Evolutionary conservation across 2,113 vertebrate species (phyloP), one percentile per base, ranked within the genome.

Genomic region (Triplophysa tibetana): DNA sequence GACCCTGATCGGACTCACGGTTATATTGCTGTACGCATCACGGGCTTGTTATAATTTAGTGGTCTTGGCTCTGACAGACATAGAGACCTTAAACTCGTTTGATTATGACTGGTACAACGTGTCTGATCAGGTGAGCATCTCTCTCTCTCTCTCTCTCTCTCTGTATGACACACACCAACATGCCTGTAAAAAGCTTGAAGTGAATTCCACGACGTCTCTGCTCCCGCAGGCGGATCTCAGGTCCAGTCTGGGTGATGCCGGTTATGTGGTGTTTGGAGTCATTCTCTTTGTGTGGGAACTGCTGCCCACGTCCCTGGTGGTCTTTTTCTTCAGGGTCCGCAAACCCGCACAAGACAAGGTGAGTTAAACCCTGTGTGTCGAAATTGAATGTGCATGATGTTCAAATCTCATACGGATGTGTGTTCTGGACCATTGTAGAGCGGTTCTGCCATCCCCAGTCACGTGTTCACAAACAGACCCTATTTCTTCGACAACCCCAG

Each of bases 91-190:
- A 1, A 94, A 94, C 84, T 96, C 96, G 33, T 98, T 99, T 69
- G 96, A 99, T 85, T 99, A 97, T 0, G 97, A 98, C 91, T 99
- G 97, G 97, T 99, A 99, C 93, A 99, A 98, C 9, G 97, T 99
- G 9, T 99, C 97, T 19, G 97, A 99, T 89, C 97, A 98, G 97
- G 97, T 94, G 86, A 29, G 77, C 11, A 29, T 54, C 14, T 48
- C 56, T 26, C n/a, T 29, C 52, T 54, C 7, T 38, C 16, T 29
- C 52, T 54, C 7, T 38, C 16, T 33, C 13, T 73, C 1, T 29
- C 29, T 33, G 23, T 23, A n/a, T 45, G 12, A 26, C 8, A 48
- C 16, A 21, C 16, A 41, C 52, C 48, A 41, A 24, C 50, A 16
- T 41, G 17, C 13, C 12, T 56, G 12, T 58, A 62, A 24, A 62